Percentiles rank a stretch among this genome's conserved stretches.
Evolutionary conservation across 2,113 vertebrate species (phyloP).

Genomic region (Chinchilla lanigera): DNA sequence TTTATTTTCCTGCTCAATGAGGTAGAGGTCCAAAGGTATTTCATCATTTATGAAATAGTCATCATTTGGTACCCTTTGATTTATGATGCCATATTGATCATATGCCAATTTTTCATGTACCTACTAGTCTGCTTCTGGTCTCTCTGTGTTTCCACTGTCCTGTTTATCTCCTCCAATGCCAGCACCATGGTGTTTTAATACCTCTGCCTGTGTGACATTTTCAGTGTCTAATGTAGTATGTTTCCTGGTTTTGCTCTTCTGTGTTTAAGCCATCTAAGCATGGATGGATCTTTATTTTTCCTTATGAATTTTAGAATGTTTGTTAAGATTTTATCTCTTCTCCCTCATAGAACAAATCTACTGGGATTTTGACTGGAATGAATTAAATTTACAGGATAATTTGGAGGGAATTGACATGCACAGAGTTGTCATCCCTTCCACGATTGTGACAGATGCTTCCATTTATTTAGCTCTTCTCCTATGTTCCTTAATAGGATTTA

Average conservation of each 20-base stretch:
- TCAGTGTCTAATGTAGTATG: background rate
- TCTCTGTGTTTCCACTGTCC: background rate
- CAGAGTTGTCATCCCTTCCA: background rate
- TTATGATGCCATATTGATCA: background rate
- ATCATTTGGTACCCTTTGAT: background rate
- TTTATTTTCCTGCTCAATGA: constrained; percentile 9
- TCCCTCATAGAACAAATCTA: background rate
- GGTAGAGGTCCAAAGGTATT: background rate
- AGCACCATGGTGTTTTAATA: background rate
- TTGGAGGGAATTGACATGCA: background rate
- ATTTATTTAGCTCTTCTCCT: background rate
- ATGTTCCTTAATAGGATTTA: background rate
- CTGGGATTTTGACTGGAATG: background rate
- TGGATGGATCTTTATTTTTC: background rate
- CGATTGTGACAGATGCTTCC: background rate
- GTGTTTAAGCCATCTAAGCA: background rate
- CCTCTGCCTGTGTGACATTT: background rate
- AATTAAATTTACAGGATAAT: background rate
- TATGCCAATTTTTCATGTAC: background rate
- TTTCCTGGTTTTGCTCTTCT: background rate
- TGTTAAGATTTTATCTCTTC: background rate
- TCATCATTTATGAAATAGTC: background rate
- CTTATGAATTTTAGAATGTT: background rate
- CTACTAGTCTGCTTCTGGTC: background rate
- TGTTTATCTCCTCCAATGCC: background rate